Percentiles rank a stretch among this genome's conserved stretches.
Evolutionary conservation across 2,888 invertebrate species (phyloP).

Genomic region (Druceiella hillmani): DNA sequence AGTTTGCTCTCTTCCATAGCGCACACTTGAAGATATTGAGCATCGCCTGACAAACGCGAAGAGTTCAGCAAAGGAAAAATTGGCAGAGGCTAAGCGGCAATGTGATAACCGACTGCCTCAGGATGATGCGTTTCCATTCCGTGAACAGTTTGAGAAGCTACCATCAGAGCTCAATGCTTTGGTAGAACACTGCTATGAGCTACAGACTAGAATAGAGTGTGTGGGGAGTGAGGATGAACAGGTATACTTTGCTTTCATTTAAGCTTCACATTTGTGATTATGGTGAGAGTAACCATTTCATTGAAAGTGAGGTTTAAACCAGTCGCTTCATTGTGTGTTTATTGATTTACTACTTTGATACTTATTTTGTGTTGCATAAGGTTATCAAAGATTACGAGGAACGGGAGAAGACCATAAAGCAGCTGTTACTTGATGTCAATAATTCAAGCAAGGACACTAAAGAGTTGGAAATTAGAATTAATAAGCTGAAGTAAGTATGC

Average conservation of each 20-base stretch:
- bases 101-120: slow-evolving; percentile 54
- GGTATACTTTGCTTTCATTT: slow-evolving; percentile 36
- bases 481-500: slow-evolving; percentile 41
- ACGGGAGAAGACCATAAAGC: slow-evolving; percentile 47
- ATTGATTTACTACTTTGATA: slow-evolving; percentile 1
- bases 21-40: slow-evolving; percentile 36
- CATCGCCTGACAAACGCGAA: slow-evolving; percentile 31
- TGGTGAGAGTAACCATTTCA: too few relatives aligned
- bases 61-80: slow-evolving; percentile 44
- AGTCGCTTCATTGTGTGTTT: too few relatives aligned
- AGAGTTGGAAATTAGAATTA: slow-evolving; percentile 42
- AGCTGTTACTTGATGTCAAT: slow-evolving; percentile 43
- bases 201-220: slow-evolving; percentile 60
- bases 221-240: slow-evolving; percentile 54
- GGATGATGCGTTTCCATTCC: slow-evolving; percentile 51
- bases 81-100: slow-evolving; percentile 47
- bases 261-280: too few relatives aligned
- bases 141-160: slow-evolving; percentile 46
- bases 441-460: slow-evolving; percentile 38
- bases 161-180: slow-evolving; percentile 49
- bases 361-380: slow-evolving; percentile 32
- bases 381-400: slow-evolving; percentile 59
- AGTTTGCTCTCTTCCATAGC: slow-evolving; percentile 26
- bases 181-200: slow-evolving; percentile 49
- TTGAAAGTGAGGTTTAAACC: too few relatives aligned